A percentile compares a stretch with the other conserved stretches of the same genome.
phyloP scores from a whole-genome alignment of 2,113 vertebrate species.

The Canis aureus region DNA sequence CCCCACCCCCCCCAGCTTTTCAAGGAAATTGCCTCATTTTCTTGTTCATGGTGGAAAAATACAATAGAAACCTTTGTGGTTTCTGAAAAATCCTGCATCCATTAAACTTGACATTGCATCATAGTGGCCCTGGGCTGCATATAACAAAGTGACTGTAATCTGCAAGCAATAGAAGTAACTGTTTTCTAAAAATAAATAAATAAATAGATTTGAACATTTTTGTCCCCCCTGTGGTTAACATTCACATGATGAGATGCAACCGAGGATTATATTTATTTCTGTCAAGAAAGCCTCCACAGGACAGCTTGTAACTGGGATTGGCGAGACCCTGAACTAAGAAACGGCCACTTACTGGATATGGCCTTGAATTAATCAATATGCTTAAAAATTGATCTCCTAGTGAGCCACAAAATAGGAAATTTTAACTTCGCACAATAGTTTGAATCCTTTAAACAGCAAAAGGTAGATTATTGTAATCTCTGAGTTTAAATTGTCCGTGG shows the following conservation, averaged over 20 bases:
- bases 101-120: not conserved
- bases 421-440: not conserved
- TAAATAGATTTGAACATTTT: not conserved
- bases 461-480: not conserved
- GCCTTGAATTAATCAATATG: conserved; percentile 23
- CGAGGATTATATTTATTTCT: not conserved
- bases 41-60: not conserved
- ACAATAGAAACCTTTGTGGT: not conserved
- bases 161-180: not conserved
- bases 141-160: not conserved
- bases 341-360: not conserved
- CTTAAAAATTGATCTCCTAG: not conserved
- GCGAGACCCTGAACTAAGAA: not conserved
- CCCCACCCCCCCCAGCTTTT: not conserved
- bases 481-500: not conserved
- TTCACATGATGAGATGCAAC: not conserved
- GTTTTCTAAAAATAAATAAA: not conserved
- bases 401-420: not conserved
- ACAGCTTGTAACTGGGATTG: not conserved
- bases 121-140: not conserved
- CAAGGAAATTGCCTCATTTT: conserved; percentile 12
- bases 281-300: not conserved
- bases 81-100: conserved; percentile 34
- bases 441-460: not conserved
- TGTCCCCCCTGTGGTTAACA: not conserved